Conservation (phyloP, 2,797 vertebrate genomes). For the Peromyscus aztecus region DNA sequence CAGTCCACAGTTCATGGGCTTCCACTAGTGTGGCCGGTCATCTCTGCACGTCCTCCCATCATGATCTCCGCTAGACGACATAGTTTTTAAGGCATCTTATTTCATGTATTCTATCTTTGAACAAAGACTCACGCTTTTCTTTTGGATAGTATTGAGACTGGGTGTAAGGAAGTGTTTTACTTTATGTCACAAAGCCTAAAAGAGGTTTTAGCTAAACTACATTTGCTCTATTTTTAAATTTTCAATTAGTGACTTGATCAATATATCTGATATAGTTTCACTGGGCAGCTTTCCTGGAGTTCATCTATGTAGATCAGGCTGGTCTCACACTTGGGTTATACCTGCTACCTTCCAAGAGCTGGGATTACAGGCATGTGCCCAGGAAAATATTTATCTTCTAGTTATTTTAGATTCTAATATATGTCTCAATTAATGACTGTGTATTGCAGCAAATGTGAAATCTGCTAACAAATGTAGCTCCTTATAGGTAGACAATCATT, state of each 20-base stretch:
- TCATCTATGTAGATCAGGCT: neutral
- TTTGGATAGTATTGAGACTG: neutral
- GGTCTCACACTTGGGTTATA: neutral
- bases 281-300: no score
- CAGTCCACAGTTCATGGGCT: no score
- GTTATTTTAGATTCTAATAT: neutral
- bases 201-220: neutral
- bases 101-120: neutral
- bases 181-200: neutral
- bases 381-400: neutral
- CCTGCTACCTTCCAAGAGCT: neutral
- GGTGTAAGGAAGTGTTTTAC: neutral
- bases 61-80: neutral
- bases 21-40: no score
- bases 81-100: conserved; percentile 22
- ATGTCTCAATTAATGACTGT: neutral
- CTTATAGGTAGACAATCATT: neutral
- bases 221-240: neutral
- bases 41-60: no score
- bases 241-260: neutral
- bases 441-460: neutral
- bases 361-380: neutral
- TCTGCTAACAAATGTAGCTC: neutral
- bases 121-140: neutral
- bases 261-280: neutral